Percentiles rank a stretch among this genome's conserved stretches.
phyloP scores from a whole-genome alignment of 2,797 vertebrate genomes.

The Oryzias dopingdopingensis region DNA sequence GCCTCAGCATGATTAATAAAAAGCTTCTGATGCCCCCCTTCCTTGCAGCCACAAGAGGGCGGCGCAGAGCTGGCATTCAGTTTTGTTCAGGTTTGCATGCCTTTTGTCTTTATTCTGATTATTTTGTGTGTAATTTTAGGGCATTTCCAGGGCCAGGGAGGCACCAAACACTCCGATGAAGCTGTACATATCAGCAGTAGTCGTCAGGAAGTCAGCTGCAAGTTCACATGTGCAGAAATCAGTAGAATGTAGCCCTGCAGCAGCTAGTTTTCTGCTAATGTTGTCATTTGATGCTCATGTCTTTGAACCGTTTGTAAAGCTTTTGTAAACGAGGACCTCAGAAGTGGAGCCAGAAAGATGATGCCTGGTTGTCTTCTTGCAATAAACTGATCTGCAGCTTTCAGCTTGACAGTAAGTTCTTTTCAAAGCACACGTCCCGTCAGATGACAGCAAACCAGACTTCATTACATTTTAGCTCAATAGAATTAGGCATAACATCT shows the following conservation, averaged over 20 bases:
- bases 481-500: no score
- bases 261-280: constrained; percentile 56
- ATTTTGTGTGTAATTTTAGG: constrained; percentile 67
- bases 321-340: constrained; percentile 62
- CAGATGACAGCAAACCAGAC: not conserved
- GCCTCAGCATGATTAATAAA: constrained; percentile 56
- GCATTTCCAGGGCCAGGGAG: constrained; percentile 49
- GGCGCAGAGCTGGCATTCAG: constrained; percentile 17
- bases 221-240: constrained; percentile 52
- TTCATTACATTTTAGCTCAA: no score
- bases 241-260: constrained; percentile 61
- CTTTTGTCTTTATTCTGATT: constrained; percentile 59
- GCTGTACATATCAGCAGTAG: constrained; percentile 67
- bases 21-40: constrained; percentile 18
- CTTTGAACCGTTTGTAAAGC: constrained; percentile 67
- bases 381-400: constrained; percentile 73
- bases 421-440: constrained; percentile 8
- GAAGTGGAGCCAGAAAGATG: constrained; percentile 35
- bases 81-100: constrained; percentile 65
- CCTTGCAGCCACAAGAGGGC: constrained; percentile 37
- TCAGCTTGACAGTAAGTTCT: constrained; percentile 16
- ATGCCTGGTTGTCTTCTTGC: constrained; percentile 47
- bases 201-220: constrained; percentile 37
- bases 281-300: constrained; percentile 56
- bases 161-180: constrained; percentile 53